A percentile compares a stretch with the other conserved stretches of the same genome.
Evolutionary conservation across 2,888 invertebrate species (phyloP).

Genomic region (Lasioglossum leucozonium): DNA sequence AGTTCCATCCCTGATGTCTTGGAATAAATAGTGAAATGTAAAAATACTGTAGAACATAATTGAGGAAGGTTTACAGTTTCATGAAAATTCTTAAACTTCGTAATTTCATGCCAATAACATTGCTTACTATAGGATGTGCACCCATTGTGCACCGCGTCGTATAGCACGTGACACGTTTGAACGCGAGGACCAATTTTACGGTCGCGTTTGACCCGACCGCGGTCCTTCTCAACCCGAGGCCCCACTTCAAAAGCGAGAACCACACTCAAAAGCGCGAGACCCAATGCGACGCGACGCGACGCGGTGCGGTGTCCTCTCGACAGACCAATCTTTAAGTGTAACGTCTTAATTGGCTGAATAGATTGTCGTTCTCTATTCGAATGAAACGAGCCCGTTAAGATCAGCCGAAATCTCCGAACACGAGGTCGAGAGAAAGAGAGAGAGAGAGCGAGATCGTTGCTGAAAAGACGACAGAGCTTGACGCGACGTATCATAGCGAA

Average conservation of each 20-base stretch:
- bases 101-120: no score
- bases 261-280: conserved; percentile 27
- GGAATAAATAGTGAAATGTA: no score
- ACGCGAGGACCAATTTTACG: conserved; percentile 55
- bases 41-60: no score
- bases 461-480: conserved; percentile 26
- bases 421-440: no score
- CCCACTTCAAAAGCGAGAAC: conserved; percentile 39
- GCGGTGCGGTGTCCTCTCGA: conserved; percentile 10
- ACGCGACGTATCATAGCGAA: conserved; percentile 5
- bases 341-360: conserved; percentile 54
- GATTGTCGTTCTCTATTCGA: background rate
- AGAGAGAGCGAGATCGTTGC: background rate
- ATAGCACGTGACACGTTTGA: conserved; percentile 20
- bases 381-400: background rate
- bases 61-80: no score
- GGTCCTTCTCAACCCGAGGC: conserved; percentile 39
- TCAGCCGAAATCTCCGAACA: conserved; percentile 16
- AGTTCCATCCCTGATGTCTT: no score
- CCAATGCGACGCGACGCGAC: no score
- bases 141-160: no score
- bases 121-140: no score
- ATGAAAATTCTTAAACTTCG: no score
- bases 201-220: background rate
- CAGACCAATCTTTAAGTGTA: conserved; percentile 51